Percentiles rank a stretch among this genome's conserved stretches.
These are phyloP conservation scores for Acanthis flammea DNA, from an alignment of 2,797 vertebrate species.

Conservation along the genomic window DNA sequence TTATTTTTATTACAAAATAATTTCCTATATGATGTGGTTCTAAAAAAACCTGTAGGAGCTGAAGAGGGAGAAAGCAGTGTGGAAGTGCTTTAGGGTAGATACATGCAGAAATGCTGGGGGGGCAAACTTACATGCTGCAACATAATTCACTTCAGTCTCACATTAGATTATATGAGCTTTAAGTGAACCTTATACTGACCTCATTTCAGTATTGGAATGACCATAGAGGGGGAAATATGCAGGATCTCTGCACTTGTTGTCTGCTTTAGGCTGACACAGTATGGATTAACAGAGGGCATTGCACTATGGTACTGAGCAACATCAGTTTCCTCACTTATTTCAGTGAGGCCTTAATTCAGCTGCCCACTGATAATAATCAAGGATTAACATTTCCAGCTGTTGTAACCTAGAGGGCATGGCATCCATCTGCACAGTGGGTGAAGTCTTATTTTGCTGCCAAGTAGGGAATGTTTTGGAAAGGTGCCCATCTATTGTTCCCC, in stretches of 20 bases:
- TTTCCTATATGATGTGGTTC: neutral
- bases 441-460: conserved; percentile 8
- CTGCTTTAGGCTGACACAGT: neutral
- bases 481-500: neutral
- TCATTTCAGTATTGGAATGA: neutral
- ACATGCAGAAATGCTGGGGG: neutral
- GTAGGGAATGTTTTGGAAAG: neutral
- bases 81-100: neutral
- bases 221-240: neutral
- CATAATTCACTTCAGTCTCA: neutral
- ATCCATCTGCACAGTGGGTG: neutral
- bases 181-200: neutral
- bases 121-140: neutral
- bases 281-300: neutral
- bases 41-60: neutral
- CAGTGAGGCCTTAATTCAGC: neutral
- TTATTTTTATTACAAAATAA: neutral
- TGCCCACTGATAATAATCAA: neutral
- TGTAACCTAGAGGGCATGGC: neutral
- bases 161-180: neutral
- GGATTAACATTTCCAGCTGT: conserved; percentile 13
- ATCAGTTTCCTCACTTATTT: neutral
- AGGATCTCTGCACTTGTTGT: neutral
- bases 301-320: neutral
- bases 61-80: neutral